A percentile compares a stretch with the other conserved stretches of the same genome.
Conservation (phyloP, 2,113 vertebrate genomes). For the Numenius arquata region DNA sequence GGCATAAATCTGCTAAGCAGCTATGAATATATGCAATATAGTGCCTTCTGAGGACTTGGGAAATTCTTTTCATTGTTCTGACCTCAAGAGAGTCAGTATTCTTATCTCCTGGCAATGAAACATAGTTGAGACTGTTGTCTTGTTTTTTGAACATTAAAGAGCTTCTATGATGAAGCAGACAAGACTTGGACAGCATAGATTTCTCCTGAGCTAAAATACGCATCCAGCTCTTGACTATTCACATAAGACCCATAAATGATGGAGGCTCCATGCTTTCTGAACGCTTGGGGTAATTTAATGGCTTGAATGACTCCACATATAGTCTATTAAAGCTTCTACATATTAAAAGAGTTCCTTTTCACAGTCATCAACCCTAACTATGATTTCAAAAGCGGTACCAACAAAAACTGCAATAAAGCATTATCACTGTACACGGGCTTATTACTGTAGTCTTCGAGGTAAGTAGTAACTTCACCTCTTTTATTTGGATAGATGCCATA, state of each 20-base stretch:
- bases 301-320: not conserved
- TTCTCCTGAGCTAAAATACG: slow-evolving; percentile 6
- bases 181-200: not conserved
- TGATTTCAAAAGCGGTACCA: not conserved
- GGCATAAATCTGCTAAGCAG: slow-evolving; percentile 52
- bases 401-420: not conserved
- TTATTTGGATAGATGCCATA: not conserved
- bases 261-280: not conserved
- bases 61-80: slow-evolving; percentile 70
- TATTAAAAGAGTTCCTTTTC: not conserved
- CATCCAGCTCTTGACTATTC: not conserved
- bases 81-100: slow-evolving; percentile 57
- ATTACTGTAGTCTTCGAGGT: not conserved
- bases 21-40: slow-evolving; percentile 48
- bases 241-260: not conserved
- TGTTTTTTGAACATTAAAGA: slow-evolving; percentile 21
- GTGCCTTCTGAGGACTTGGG: slow-evolving; percentile 57
- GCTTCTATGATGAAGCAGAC: not conserved
- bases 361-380: not conserved
- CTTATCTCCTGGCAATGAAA: slow-evolving; percentile 58
- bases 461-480: not conserved
- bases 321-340: not conserved
- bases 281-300: not conserved
- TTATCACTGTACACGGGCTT: not conserved
- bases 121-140: not conserved